Conservation (phyloP, 2,113 vertebrate species). For the Felis catus region F.catus_Fca126_mat1.0 CM031418.1:141014001-141014500, state of each 20-base stretch:
- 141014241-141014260: neutral
- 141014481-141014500: neutral
- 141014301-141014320: neutral
- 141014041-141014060: neutral
- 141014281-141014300: neutral
- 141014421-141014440: neutral
- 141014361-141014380: neutral
- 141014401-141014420: neutral
- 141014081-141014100: neutral
- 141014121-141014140: neutral
- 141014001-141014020: neutral
- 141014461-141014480: neutral
- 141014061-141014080: neutral
- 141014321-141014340: neutral
- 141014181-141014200: neutral
- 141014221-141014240: neutral
- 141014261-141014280: neutral
- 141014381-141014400: neutral
- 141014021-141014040: neutral
- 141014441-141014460: too few species aligned
- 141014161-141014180: accelerated
- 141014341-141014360: neutral
- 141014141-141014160: neutral
- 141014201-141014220: neutral
- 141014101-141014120: neutral